phyloP scores from a whole-genome alignment of 2,797 vertebrate genomes.

The Fratercula arctica region DNA sequence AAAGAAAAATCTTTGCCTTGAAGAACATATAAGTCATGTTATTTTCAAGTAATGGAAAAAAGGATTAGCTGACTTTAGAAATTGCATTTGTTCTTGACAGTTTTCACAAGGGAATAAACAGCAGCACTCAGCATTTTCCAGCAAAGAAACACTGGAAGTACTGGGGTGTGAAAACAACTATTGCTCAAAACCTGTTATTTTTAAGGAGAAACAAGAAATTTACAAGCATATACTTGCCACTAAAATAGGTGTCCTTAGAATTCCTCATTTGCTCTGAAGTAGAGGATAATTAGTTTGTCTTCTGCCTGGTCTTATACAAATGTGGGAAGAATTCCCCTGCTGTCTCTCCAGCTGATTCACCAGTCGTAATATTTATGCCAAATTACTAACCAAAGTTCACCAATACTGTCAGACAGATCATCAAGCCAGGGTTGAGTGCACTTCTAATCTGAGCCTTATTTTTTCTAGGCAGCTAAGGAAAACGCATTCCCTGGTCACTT shows the following conservation, averaged over 20 bases:
- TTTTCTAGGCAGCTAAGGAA: constrained; percentile 6
- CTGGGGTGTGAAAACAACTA: background rate
- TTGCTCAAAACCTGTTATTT: background rate
- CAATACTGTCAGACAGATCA: constrained; percentile 38
- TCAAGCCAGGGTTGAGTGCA: background rate
- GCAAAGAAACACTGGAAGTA: background rate
- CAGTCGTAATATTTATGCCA: constrained; percentile 31
- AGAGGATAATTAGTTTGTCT: constrained; percentile 32
- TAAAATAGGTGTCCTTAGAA: constrained; percentile 35
- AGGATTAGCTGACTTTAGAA: background rate
- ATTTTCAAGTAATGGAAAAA: background rate
- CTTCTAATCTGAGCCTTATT: constrained; percentile 17
- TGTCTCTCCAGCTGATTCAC: constrained; percentile 42
- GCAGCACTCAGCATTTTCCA: background rate
- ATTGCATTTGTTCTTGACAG: background rate
- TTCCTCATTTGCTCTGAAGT: background rate
- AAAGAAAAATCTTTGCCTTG: background rate
- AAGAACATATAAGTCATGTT: background rate
- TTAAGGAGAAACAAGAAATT: background rate
- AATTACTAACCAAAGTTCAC: constrained; percentile 5
- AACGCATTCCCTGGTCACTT: constrained; percentile 18
- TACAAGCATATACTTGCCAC: background rate
- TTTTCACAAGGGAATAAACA: background rate
- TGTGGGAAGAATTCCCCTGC: constrained; percentile 10
- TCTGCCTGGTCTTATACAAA: constrained; percentile 31